Percentiles rank a stretch among this genome's conserved stretches.
phyloP scores from a whole-genome alignment of 1,140 invertebrate genomes.

The Portunus trituberculatus region DNA sequence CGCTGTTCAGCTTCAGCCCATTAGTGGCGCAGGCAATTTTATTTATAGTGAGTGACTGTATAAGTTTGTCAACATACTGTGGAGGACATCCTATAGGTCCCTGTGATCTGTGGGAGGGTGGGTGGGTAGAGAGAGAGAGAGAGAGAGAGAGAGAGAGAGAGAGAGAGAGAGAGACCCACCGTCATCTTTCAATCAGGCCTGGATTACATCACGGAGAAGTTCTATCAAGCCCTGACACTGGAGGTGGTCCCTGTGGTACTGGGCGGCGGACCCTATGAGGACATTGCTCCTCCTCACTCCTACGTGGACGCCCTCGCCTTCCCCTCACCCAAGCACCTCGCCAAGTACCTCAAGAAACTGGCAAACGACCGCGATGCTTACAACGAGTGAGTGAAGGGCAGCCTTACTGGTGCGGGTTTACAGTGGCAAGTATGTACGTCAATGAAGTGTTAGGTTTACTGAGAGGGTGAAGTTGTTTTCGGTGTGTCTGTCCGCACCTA shows the following conservation, averaged over 20 bases:
- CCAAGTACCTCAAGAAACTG: slow-evolving; percentile 77
- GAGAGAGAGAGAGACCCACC: slow-evolving; percentile 45
- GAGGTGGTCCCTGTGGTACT: slow-evolving; percentile 69
- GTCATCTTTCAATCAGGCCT: slow-evolving; percentile 79
- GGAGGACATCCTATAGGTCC: too few relatives aligned
- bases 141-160: too few relatives aligned
- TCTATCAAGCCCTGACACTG: slow-evolving; percentile 77
- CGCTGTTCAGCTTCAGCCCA: too few relatives aligned
- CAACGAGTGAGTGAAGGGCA: slow-evolving; percentile 44
- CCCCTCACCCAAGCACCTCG: slow-evolving; percentile 73
- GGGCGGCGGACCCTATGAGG: slow-evolving; percentile 63
- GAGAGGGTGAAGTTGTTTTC: too few relatives aligned
- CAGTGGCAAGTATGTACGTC: too few relatives aligned
- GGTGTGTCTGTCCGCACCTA: too few relatives aligned
- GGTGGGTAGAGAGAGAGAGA: too few relatives aligned
- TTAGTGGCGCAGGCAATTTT: too few relatives aligned
- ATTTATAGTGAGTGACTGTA: too few relatives aligned
- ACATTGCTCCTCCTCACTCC: slow-evolving; percentile 64
- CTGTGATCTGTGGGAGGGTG: too few relatives aligned
- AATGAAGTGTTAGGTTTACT: too few relatives aligned
- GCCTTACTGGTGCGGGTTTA: neutral
- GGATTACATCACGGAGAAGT: slow-evolving; percentile 81
- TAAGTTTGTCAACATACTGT: too few relatives aligned
- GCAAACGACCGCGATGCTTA: slow-evolving; percentile 46
- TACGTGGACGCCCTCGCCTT: slow-evolving; percentile 78